Evolutionary conservation across 2,888 invertebrate species (phyloP).

Genomic region (Cephus rjabovi): DNA sequence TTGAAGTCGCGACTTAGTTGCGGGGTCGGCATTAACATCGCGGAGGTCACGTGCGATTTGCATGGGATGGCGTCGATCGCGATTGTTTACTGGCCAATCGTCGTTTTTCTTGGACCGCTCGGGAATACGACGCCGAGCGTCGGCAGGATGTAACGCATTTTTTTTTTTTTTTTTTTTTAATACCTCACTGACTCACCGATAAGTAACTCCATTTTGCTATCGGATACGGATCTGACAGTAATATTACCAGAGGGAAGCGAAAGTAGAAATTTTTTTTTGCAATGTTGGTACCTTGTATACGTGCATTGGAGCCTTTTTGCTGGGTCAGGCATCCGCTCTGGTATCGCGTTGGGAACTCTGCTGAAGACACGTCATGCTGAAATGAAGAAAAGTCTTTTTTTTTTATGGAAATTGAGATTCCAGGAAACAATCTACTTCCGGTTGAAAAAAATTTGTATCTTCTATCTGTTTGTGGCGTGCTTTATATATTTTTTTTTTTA

Average conservation of each 20-base stretch:
- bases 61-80: conserved; percentile 27
- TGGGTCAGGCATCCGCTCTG: neutral
- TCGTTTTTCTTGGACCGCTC: neutral
- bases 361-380: neutral
- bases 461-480: neutral
- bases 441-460: too few relatives aligned
- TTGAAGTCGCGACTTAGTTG: neutral
- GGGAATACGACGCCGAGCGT: neutral
- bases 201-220: neutral
- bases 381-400: neutral
- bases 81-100: conserved; percentile 13
- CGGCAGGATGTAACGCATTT: neutral
- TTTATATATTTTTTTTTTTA: neutral
- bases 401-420: neutral
- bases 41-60: conserved; percentile 32
- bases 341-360: neutral
- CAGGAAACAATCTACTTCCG: neutral
- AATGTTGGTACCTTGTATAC: neutral
- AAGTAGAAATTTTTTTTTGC: neutral
- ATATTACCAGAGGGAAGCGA: neutral
- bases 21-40: conserved; percentile 28
- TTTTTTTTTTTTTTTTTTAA: neutral
- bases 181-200: neutral
- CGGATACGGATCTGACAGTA: neutral
- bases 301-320: neutral